phyloP scores from a whole-genome alignment of 1,140 invertebrate species.

The Globodera rostochiensis region DNA sequence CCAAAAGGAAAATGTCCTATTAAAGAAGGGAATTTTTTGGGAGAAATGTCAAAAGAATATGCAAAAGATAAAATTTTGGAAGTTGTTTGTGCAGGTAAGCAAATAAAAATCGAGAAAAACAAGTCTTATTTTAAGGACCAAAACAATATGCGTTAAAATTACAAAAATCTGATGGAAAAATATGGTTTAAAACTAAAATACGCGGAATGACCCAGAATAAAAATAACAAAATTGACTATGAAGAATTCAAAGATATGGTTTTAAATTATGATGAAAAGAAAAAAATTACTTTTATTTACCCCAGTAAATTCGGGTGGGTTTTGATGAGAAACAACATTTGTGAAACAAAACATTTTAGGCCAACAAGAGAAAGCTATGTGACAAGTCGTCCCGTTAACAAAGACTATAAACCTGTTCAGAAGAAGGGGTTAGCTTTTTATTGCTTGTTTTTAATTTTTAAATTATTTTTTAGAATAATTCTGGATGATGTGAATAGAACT shows the following conservation, averaged over 20 bases:
- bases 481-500: neutral
- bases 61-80: neutral
- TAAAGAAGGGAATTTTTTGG: no score
- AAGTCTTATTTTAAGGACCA: neutral
- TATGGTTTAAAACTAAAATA: neutral
- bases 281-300: neutral
- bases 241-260: neutral
- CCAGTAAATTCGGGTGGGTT: neutral
- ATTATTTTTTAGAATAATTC: neutral
- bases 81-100: no score
- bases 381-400: neutral
- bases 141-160: neutral
- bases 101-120: neutral
- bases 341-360: neutral
- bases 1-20: no score
- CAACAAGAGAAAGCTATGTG: neutral
- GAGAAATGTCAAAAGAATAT: conserved; percentile 1
- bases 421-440: neutral
- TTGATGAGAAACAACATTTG: no score
- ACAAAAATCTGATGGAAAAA: neutral
- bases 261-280: neutral
- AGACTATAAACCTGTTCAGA: neutral
- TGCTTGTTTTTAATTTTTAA: neutral
- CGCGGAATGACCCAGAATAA: neutral
- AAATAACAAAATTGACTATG: neutral